Evolutionary conservation across 2,113 vertebrate species (phyloP), one percentile per base, ranked within the genome.

Genomic region (Mus spicilegus): DNA sequence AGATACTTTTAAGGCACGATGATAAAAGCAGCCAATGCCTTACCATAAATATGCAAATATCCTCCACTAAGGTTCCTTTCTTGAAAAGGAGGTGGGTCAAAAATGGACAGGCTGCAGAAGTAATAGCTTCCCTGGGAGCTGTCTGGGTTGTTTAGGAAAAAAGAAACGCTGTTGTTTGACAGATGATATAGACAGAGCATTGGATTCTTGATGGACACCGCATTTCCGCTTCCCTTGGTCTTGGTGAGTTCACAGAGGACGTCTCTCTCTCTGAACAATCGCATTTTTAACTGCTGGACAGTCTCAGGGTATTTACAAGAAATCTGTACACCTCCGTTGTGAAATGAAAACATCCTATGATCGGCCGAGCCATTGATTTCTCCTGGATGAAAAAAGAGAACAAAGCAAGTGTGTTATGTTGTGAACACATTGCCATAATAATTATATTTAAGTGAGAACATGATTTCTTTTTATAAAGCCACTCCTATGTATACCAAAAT

Each of bases 41-140:
- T 98, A 99, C 99, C 98, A 85, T 97, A 98, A 93, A 98, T 22
- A 65, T 98, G 97, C 80, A 99, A 95, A 98, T 98, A 98, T 30
- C 94, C 98, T 97, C 94, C 96, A 75, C 63, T 98, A 80, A 98
- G 33, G 26, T n/a, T 93, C 56, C 96, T 96, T 0, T 90, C 42
- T 94, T 33, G 89, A 22, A 98, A 98, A 88, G 98, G 99, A 96
- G 99, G 98, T 58, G 99, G 99, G 30, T 98, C 95, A 96, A 98
- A 97, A 54, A 95, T 97, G 69, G 97, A 95, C 73, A 99, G 89
- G 75, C 93, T 97, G 85, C 98, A 99, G 46, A 56, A 97, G 9
- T 99, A 99, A 76, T 93, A 89, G 51, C 97, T 98, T 0, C 73
- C 96, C 51, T 99, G 94, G 13, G 97, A 97, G 87, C 39, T 97